Percentiles rank a stretch among this genome's conserved stretches.
Conservation (phyloP, 2,797 vertebrate species). For the Xenops minutus region DNA sequence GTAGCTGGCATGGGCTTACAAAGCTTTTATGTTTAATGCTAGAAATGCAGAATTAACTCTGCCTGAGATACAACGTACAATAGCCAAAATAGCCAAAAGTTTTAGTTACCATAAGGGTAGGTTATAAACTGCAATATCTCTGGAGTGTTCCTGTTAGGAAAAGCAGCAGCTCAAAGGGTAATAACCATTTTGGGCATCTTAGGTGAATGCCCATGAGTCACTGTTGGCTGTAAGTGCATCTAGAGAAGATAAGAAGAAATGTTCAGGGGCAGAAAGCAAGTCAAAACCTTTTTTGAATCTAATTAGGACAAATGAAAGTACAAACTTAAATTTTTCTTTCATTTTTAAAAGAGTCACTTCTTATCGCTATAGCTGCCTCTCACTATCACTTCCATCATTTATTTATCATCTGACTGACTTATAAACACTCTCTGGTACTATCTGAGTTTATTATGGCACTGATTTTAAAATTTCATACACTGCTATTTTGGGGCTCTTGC, state of each 20-base stretch:
- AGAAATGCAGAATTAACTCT: background rate
- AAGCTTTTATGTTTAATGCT: background rate
- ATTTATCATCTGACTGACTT: slow-evolving; percentile 45
- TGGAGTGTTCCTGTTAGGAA: background rate
- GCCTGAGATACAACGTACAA: background rate
- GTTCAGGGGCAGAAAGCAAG: background rate
- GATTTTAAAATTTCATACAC: slow-evolving; percentile 26
- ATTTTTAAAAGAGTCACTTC: slow-evolving; percentile 13
- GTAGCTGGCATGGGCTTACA: background rate
- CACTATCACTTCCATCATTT: background rate
- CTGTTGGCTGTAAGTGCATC: background rate
- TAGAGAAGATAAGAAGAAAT: background rate
- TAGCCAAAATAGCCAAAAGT: background rate
- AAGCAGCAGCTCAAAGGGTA: background rate
- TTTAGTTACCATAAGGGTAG: background rate
- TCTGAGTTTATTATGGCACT: background rate
- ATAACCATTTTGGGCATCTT: background rate
- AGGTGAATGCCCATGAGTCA: background rate
- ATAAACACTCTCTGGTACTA: background rate
- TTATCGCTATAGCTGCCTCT: background rate
- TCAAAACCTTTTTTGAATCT: background rate
- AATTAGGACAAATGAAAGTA: background rate
- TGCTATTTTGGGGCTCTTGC: background rate
- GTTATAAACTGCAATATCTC: background rate
- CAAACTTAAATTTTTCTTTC: background rate